Evolutionary conservation across 2,113 vertebrate genomes (phyloP).

Genomic region (Gadus macrocephalus): DNA sequence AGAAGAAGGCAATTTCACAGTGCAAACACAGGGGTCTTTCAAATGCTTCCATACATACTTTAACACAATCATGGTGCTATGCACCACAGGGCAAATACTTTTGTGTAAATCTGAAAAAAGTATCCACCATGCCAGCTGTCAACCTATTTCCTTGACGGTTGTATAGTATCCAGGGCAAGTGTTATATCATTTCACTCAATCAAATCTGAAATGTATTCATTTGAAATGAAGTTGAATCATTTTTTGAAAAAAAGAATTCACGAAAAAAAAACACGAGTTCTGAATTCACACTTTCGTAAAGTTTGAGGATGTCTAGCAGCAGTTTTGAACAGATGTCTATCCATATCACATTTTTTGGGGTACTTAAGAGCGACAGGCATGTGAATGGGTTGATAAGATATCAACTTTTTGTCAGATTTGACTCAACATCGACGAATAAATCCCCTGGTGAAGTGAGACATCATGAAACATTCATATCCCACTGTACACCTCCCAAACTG

Average conservation of each 20-base stretch:
- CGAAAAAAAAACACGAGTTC: slow-evolving; percentile 38
- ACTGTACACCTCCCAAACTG: too few relatives aligned
- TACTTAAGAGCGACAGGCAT: too few relatives aligned
- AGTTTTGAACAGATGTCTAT: neutral
- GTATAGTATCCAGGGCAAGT: slow-evolving; percentile 47
- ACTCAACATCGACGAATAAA: too few relatives aligned
- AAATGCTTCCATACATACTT: slow-evolving; percentile 53
- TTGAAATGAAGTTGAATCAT: slow-evolving; percentile 60
- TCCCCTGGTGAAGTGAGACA: too few relatives aligned
- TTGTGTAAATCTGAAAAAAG: slow-evolving; percentile 72
- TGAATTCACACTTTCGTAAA: too few relatives aligned
- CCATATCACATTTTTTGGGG: too few relatives aligned
- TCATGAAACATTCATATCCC: too few relatives aligned
- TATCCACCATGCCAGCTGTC: slow-evolving; percentile 68
- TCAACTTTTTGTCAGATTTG: too few relatives aligned
- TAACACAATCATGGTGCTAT: slow-evolving; percentile 59
- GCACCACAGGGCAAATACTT: slow-evolving; percentile 62
- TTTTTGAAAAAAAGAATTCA: slow-evolving; percentile 60
- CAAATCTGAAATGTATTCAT: slow-evolving; percentile 70
- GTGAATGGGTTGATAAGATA: too few relatives aligned
- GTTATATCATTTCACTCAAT: slow-evolving; percentile 70
- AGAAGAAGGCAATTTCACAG: neutral
- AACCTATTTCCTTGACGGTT: slow-evolving; percentile 63
- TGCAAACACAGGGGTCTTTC: slow-evolving; percentile 22
- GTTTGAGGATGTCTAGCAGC: too few relatives aligned